Conservation (phyloP, 37 sponge, comb jelly and placozoan species). For the Theonella swinhoei region DNA sequence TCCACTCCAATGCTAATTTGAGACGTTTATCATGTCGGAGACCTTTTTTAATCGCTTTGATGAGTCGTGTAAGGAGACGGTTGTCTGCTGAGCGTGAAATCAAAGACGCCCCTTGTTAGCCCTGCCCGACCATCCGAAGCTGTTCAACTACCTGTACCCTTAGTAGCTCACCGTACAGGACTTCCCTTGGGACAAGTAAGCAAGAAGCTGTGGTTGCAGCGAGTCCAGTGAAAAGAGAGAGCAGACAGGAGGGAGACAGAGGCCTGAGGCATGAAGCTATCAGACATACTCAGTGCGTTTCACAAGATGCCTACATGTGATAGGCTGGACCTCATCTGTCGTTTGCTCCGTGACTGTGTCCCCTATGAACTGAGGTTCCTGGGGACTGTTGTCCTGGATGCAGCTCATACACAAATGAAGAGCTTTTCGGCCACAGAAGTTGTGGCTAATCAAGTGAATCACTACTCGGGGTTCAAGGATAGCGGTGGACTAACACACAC, state of each 20-base stretch:
- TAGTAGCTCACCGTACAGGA: no score
- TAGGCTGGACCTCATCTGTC: constrained; percentile 67
- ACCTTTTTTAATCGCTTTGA: no score
- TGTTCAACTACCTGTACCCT: no score
- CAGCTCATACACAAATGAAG: constrained; percentile 25
- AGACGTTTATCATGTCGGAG: no score
- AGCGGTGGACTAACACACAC: constrained; percentile 39
- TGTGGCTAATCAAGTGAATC: constrained; percentile 49
- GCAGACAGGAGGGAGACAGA: not conserved
- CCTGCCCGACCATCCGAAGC: no score
- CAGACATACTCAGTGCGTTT: constrained; percentile 60
- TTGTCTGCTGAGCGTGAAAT: no score
- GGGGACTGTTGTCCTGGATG: constrained; percentile 51
- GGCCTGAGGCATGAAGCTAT: constrained; percentile 23
- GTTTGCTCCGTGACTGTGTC: constrained; percentile 63
- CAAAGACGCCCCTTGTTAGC: no score
- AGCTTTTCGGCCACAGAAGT: constrained; percentile 31
- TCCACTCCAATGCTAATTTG: no score
- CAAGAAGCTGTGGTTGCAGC: no score
- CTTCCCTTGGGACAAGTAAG: no score
- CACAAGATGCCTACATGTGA: constrained; percentile 66
- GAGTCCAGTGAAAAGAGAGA: not conserved
- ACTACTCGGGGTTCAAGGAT: constrained; percentile 45
- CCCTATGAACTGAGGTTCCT: constrained; percentile 68
- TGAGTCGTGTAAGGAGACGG: no score